Evolutionary conservation across 2,888 invertebrate genomes (phyloP).

Genomic region (Aporophyla nigra): DNA sequence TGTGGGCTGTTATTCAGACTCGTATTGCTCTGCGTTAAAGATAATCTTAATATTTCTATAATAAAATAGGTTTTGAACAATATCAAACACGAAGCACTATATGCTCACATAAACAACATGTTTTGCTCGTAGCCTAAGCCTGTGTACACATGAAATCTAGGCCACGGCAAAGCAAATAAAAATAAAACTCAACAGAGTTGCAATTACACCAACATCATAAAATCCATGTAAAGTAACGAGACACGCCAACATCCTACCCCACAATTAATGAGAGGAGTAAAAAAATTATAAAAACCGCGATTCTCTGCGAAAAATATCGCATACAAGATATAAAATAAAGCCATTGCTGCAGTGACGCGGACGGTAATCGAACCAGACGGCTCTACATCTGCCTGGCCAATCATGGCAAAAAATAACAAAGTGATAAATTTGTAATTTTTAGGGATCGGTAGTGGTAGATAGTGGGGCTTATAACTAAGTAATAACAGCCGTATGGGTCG

Average conservation of each 20-base stretch:
- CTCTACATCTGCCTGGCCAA: slow-evolving; percentile 83
- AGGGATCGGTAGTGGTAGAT: slow-evolving; percentile 57
- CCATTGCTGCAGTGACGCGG: slow-evolving; percentile 83
- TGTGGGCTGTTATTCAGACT: neutral
- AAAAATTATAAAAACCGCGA: slow-evolving; percentile 70
- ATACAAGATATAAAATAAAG: slow-evolving; percentile 86
- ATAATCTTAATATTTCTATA: neutral
- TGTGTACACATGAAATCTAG: slow-evolving; percentile 42
- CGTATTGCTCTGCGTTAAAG: neutral
- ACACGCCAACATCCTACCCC: slow-evolving; percentile 59
- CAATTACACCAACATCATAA: slow-evolving; percentile 66
- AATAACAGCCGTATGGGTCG: no score
- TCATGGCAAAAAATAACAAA: slow-evolving; percentile 83
- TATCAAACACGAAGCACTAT: neutral
- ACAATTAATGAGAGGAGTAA: slow-evolving; percentile 70
- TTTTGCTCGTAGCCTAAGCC: slow-evolving; percentile 17
- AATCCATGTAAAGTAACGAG: slow-evolving; percentile 67
- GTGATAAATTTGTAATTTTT: slow-evolving; percentile 77
- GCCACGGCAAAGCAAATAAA: slow-evolving; percentile 51
- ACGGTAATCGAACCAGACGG: slow-evolving; percentile 86
- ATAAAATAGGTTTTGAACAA: neutral
- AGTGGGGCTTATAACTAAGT: neutral
- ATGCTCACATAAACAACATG: slow-evolving; percentile 8
- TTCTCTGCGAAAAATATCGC: slow-evolving; percentile 81
- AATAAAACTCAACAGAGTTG: slow-evolving; percentile 51